phyloP scores from a whole-genome alignment of 2,797 vertebrate genomes.

The Microcaecilia unicolor region DNA sequence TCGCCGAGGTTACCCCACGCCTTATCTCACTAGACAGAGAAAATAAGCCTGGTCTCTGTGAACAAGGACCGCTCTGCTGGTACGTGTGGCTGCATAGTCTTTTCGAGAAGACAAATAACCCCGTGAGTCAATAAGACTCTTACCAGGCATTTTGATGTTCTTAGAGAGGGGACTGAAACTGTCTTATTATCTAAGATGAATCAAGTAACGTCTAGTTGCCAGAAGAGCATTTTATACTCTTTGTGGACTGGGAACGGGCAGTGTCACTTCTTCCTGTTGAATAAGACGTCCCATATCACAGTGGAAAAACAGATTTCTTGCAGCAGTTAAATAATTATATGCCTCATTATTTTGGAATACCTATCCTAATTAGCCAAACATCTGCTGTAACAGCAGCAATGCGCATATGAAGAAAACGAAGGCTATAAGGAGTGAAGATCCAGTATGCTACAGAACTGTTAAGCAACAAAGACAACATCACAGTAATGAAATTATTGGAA shows the following conservation, averaged over 20 bases:
- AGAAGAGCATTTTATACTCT: constrained; percentile 6
- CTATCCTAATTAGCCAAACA: too few species aligned
- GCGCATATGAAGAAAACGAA: not conserved
- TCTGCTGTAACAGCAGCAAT: not conserved
- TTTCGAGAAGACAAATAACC: constrained; percentile 42
- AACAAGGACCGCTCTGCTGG: constrained; percentile 44
- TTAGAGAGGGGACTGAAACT: constrained; percentile 43
- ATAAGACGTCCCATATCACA: constrained; percentile 3
- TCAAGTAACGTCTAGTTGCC: constrained; percentile 33
- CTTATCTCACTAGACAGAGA: constrained; percentile 49
- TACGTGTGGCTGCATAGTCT: constrained; percentile 42
- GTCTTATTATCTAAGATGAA: constrained; percentile 52
- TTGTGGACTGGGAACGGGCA: not conserved
- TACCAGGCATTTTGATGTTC: constrained; percentile 37
- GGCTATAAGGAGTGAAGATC: not conserved
- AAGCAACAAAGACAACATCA: not conserved
- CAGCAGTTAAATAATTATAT: not conserved
- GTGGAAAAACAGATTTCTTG: not conserved
- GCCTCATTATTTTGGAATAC: not conserved
- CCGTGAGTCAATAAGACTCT: constrained; percentile 28
- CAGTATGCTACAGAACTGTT: not conserved
- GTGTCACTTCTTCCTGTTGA: constrained; percentile 11
- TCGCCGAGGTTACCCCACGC: constrained; percentile 43
- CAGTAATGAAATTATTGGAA: not conserved
- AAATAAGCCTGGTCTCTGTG: constrained; percentile 36